Conservation (phyloP, 37 sponge, comb jelly and placozoan species). For the Aphrocallistes beatrix region DNA sequence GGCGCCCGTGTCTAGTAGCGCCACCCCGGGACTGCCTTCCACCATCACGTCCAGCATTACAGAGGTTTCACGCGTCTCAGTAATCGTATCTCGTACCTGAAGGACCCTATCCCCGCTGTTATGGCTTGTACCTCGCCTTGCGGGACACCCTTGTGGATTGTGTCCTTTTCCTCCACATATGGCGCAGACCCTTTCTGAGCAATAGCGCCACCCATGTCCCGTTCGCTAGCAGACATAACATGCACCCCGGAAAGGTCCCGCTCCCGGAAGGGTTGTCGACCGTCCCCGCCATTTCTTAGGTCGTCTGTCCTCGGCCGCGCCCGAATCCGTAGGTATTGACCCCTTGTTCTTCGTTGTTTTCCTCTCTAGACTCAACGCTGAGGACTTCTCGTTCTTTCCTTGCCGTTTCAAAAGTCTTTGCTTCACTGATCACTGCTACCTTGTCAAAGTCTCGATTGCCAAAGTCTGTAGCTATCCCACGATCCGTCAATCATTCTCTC, state of each 20-base stretch:
- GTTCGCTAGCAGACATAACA: neutral
- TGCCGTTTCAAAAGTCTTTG: neutral
- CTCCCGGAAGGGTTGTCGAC: neutral
- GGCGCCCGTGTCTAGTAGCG: neutral
- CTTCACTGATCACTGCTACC: neutral
- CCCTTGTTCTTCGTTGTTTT: neutral
- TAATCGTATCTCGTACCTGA: neutral
- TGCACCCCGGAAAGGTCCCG: neutral
- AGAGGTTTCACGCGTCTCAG: neutral
- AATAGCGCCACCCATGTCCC: neutral
- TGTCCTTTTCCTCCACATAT: neutral
- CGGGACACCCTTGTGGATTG: neutral
- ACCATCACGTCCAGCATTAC: neutral
- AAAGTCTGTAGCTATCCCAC: neutral
- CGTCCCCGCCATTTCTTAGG: neutral
- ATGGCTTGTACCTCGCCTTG: neutral
- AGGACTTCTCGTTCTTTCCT: neutral
- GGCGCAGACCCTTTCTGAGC: neutral
- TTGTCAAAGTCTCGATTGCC: neutral
- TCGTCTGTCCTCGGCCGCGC: neutral
- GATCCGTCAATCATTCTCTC: neutral
- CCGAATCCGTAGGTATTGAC: neutral
- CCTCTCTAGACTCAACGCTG: neutral
- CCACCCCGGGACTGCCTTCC: neutral
- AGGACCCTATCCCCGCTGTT: neutral